Base-by-base conservation (phyloP, 2,888 invertebrate species). In the Spilosoma lubricipeda region DNA sequence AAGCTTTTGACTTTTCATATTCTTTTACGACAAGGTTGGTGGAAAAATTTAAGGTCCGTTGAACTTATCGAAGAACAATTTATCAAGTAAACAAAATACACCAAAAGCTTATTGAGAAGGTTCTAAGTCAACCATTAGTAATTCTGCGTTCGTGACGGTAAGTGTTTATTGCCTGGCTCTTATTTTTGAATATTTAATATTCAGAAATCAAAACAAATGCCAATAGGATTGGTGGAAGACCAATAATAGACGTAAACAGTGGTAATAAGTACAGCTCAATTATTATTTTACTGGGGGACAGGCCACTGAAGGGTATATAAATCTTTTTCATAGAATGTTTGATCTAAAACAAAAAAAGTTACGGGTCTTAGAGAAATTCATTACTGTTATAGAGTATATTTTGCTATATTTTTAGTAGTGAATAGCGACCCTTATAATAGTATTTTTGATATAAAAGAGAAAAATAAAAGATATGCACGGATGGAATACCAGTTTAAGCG, bases 71-170 rank as follows among this genome's bases (percentile, higher is more conserved):
- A 56, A 45, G 48, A 59, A 30, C 65, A 45, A 68, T 76, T 73
- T 69, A 74, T 76, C 76, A 76, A 76, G 69, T 71, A 71, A 73
- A 73, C 69, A 76, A 72, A 71, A 66, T 67, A 71, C 70, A 71
- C 33, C 7, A 48, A 70, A 45, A 36, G 70, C 18, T 74, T 59
- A 67, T 45, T 45, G 42, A 71, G 71, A 71, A 56, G 27, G 66
- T 27, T n/a, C 27, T 7, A 20, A 67, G 69, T 48, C 30, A 68
- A 39, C n/a, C 71, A 68, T 73, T 73, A 66, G 65, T 71, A 56
- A 69, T 67, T 27, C n/a, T 39, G n/a, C 7, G 18, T n/a, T 7
- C 42, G 42, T 9, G 23, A n/a, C 42, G 42, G 39, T 15, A 64
- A 36, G 20, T 65, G 23, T 36, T 65, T 65, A 65, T 39, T 23